Evolutionary conservation across 2,888 invertebrate genomes (phyloP).

Genomic region (Glomeris marginata): DNA sequence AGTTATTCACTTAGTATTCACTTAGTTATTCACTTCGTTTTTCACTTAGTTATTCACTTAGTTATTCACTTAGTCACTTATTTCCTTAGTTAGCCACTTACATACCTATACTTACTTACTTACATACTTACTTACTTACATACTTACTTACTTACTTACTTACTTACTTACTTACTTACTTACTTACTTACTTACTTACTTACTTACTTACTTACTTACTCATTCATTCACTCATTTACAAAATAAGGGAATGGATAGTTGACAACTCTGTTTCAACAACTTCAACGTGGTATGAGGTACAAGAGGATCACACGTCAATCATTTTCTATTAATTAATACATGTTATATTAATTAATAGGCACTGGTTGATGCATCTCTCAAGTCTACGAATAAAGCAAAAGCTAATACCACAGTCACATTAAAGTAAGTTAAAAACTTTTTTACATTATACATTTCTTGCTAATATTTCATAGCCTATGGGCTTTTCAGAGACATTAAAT

Average conservation of each 20-base stretch:
- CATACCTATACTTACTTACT: too few species aligned
- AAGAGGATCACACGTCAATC: background rate
- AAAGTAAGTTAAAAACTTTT: background rate
- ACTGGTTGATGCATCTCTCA: background rate
- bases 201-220: background rate
- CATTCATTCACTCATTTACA: background rate
- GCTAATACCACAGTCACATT: background rate
- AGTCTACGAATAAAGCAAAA: background rate
- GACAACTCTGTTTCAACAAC: slow-evolving; percentile 4
- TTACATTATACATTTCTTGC: background rate
- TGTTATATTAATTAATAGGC: background rate
- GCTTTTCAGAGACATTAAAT: background rate
- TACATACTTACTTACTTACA: too few species aligned
- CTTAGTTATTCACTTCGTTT: too few species aligned
- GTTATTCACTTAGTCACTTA: background rate
- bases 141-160: too few species aligned
- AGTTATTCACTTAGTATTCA: background rate
- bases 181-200: too few species aligned
- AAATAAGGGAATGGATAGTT: slow-evolving; percentile 11
- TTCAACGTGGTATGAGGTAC: slow-evolving; percentile 9
- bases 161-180: too few species aligned
- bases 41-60: too few species aligned
- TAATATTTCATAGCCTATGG: background rate
- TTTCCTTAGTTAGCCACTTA: too few species aligned
- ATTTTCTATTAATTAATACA: background rate